phyloP scores from a whole-genome alignment of 2,888 invertebrate species.

The Endotricha flammealis region DNA sequence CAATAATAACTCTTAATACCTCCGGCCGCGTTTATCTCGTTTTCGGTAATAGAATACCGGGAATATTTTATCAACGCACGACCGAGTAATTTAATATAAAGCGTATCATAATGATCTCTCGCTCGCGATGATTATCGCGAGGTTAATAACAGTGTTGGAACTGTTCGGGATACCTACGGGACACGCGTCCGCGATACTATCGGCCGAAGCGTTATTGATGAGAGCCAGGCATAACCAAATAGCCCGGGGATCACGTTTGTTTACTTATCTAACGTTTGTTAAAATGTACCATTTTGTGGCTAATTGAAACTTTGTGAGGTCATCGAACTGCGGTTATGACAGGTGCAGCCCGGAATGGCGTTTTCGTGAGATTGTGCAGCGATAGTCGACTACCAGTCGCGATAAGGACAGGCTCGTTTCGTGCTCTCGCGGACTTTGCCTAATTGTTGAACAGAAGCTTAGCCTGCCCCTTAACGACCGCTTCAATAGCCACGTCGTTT shows the following conservation, averaged over 20 bases:
- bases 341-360: slow-evolving; percentile 69
- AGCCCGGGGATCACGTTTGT: slow-evolving; percentile 72
- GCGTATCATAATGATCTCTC: slow-evolving; percentile 76
- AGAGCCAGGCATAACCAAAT: slow-evolving; percentile 69
- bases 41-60: slow-evolving; percentile 75
- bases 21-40: slow-evolving; percentile 64
- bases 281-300: slow-evolving; percentile 51
- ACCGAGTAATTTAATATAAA: slow-evolving; percentile 79
- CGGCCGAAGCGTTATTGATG: slow-evolving; percentile 74
- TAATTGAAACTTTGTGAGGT: slow-evolving; percentile 59
- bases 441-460: slow-evolving; percentile 73
- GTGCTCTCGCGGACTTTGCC: slow-evolving; percentile 43
- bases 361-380: slow-evolving; percentile 71
- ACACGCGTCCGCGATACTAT: slow-evolving; percentile 74
- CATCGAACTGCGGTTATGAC: slow-evolving; percentile 63
- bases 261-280: slow-evolving; percentile 65
- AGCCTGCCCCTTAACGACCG: slow-evolving; percentile 48
- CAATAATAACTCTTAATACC: slow-evolving; percentile 52
- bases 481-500: slow-evolving; percentile 49
- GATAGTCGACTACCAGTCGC: slow-evolving; percentile 59
- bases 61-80: slow-evolving; percentile 76
- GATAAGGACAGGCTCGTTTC: slow-evolving; percentile 52
- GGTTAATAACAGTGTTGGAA: slow-evolving; percentile 72
- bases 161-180: slow-evolving; percentile 55
- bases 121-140: slow-evolving; percentile 66